A percentile compares a stretch with the other conserved stretches of the same genome.
These are phyloP conservation scores for Nesoenas mayeri DNA, from an alignment of 2,113 vertebrate species.

Conservation along the genomic window DNA sequence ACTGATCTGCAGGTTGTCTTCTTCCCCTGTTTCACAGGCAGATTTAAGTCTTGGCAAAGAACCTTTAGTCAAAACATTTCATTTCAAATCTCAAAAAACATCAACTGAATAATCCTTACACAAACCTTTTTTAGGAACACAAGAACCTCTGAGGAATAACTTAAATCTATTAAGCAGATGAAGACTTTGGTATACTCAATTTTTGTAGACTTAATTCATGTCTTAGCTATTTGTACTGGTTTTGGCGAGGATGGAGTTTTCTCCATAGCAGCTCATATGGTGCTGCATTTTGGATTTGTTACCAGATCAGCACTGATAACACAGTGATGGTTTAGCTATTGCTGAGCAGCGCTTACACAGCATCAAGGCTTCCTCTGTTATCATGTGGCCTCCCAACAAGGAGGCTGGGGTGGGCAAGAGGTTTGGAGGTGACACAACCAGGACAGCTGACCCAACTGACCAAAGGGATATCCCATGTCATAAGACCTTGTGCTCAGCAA, in stretches of 20 bases:
- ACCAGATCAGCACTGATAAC: neutral
- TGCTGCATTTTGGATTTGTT: neutral
- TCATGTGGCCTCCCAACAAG: too few relatives aligned
- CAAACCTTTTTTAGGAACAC: neutral
- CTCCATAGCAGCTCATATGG: neutral
- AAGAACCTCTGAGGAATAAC: neutral
- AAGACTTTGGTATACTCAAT: neutral
- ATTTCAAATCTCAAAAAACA: neutral
- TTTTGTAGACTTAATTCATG: neutral
- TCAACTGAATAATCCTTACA: neutral
- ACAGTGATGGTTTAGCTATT: neutral
- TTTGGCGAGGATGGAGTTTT: neutral
- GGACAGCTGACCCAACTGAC: neutral
- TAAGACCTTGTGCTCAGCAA: neutral
- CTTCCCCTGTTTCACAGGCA: neutral
- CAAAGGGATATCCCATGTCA: neutral
- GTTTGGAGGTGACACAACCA: fast-evolving
- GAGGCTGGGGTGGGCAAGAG: neutral
- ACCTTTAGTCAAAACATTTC: neutral
- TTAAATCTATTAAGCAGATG: neutral
- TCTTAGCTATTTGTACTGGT: neutral
- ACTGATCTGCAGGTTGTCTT: neutral
- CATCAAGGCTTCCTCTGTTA: neutral
- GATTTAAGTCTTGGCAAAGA: neutral
- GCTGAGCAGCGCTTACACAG: neutral